Evolutionary conservation across 2,113 vertebrate genomes (phyloP).

Genomic region (Heloderma charlesbogerti): DNA sequence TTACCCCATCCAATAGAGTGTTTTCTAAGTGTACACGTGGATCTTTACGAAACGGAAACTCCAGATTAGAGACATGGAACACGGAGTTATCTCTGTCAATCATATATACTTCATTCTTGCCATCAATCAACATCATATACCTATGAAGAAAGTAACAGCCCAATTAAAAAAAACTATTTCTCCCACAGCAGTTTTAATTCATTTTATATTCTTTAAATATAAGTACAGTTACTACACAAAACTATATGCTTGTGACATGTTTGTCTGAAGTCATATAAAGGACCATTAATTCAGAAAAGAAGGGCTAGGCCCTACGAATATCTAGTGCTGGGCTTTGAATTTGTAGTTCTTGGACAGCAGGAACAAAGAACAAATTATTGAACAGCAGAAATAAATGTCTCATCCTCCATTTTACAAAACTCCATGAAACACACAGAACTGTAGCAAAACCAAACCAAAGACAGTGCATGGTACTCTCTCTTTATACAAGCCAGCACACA

Average conservation of each 20-base stretch:
- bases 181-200: not conserved
- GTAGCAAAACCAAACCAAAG: not conserved
- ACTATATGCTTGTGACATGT: not conserved
- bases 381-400: not conserved
- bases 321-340: not conserved
- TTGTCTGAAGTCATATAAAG: conserved; percentile 12
- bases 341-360: not conserved
- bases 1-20: conserved; percentile 97
- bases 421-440: not conserved
- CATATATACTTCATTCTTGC: conserved; percentile 97
- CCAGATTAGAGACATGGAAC: conserved; percentile 93
- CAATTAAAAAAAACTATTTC: conserved; percentile 6
- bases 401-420: not conserved
- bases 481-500: not conserved
- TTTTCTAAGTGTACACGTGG: conserved; percentile 88
- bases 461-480: not conserved
- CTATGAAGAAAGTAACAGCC: conserved; percentile 73
- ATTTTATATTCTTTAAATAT: not conserved
- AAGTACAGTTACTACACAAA: not conserved
- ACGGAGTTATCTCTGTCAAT: conserved; percentile 94
- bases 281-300: not conserved
- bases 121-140: conserved; percentile 99
- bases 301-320: not conserved
- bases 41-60: conserved; percentile 97
- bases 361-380: not conserved